Percentiles rank a stretch among this genome's conserved stretches.
Conservation (phyloP, 23 tunicate genomes). For the Ciona savignyi region DNA sequence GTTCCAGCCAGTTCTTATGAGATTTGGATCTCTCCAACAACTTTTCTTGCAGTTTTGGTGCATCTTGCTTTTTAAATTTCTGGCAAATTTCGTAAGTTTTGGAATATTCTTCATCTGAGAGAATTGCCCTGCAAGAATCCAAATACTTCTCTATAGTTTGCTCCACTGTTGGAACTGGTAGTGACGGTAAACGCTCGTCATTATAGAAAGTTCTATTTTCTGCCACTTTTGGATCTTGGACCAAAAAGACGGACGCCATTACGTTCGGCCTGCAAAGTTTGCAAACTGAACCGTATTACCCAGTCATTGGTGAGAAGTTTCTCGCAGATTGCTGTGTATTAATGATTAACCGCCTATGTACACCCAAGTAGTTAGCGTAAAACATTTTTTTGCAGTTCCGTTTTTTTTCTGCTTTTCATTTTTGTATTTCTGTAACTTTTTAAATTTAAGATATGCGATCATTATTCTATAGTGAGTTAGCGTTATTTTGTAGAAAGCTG, state of each 20-base stretch:
- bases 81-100: conserved; percentile 40
- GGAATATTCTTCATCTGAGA: conserved; percentile 51
- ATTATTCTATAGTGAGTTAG: no score
- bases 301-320: no score
- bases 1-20: conserved; percentile 66
- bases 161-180: conserved; percentile 57
- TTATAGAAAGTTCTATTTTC: conserved; percentile 61
- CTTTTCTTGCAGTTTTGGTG: conserved; percentile 37
- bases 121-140: conserved; percentile 77
- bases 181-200: conserved; percentile 63
- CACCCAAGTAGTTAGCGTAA: no score
- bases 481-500: no score
- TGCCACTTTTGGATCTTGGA: conserved; percentile 27
- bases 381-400: no score
- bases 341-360: no score
- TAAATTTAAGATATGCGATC: no score
- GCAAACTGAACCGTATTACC: no score
- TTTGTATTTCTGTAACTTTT: no score
- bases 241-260: conserved; percentile 45
- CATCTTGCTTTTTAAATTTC: conserved; percentile 34
- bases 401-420: no score
- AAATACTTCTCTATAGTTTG: conserved; percentile 65
- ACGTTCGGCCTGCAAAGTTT: no score
- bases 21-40: conserved; percentile 31
- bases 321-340: no score